phyloP scores from a whole-genome alignment of 2,113 vertebrate species.

The human region DNA sequence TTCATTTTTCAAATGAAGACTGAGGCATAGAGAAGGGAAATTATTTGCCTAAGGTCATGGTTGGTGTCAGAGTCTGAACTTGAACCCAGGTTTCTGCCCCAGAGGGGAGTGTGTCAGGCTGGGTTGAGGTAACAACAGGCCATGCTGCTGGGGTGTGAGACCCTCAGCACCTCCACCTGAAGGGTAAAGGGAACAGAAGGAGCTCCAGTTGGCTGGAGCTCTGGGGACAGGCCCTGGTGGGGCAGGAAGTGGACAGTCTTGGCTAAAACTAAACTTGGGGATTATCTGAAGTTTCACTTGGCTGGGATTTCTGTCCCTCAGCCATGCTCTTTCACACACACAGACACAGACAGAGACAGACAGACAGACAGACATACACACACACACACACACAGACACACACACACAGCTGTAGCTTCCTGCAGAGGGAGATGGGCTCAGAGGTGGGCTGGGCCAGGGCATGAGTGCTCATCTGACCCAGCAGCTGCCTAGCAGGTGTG shows the following conservation, averaged over 20 bases:
- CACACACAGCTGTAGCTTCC: not conserved
- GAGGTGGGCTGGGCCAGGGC: not conserved
- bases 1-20: slow-evolving; percentile 22
- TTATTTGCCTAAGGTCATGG: not conserved
- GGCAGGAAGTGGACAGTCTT: not conserved
- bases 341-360: not conserved
- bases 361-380: not conserved
- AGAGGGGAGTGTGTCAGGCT: not conserved
- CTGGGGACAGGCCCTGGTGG: not conserved
- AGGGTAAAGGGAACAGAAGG: not conserved
- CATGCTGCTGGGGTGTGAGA: not conserved
- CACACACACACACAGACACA: not conserved
- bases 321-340: not conserved
- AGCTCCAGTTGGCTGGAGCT: not conserved
- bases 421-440: not conserved
- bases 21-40: not conserved
- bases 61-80: not conserved
- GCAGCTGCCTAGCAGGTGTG: not conserved
- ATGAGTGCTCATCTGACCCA: not conserved
- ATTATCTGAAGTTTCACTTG: slow-evolving; percentile 67
- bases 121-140: not conserved
- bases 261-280: slow-evolving; percentile 40
- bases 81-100: slow-evolving; percentile 17
- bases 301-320: slow-evolving; percentile 39
- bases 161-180: not conserved